These are phyloP conservation scores for Gnatocerus cornutus DNA, from an alignment of 2,888 invertebrate species.

Conservation along the genomic window DNA sequence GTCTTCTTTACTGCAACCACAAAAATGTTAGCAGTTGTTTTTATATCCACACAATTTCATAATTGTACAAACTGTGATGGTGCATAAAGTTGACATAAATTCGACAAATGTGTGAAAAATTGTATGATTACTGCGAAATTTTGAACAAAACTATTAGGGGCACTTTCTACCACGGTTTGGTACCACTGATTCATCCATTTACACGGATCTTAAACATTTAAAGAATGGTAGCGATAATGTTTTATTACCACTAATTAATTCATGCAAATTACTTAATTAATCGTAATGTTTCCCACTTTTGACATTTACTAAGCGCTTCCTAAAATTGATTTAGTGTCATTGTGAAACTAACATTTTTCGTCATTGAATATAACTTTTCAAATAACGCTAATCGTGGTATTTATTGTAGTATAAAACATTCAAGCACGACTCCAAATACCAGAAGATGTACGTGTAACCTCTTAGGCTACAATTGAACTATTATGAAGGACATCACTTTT, in stretches of 20 bases:
- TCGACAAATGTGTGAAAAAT: background rate
- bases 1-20: slow-evolving; percentile 28
- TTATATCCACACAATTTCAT: slow-evolving; percentile 26
- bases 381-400: slow-evolving; percentile 33
- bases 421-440: slow-evolving; percentile 46
- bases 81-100: slow-evolving; percentile 23
- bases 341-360: background rate
- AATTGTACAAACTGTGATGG: background rate
- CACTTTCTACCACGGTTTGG: slow-evolving; percentile 11
- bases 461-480: slow-evolving; percentile 54
- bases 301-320: slow-evolving; percentile 5
- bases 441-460: slow-evolving; percentile 47
- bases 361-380: background rate
- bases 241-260: slow-evolving; percentile 16
- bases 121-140: slow-evolving; percentile 4
- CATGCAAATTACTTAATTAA: slow-evolving; percentile 23
- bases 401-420: slow-evolving; percentile 39
- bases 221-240: slow-evolving; percentile 11
- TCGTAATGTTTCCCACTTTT: slow-evolving; percentile 1
- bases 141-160: background rate
- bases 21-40: slow-evolving; percentile 28
- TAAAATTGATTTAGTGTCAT: slow-evolving; percentile 12
- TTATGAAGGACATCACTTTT: slow-evolving; percentile 50
- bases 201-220: slow-evolving; percentile 20
- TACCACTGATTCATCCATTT: slow-evolving; percentile 16